Evolutionary conservation across 2,888 invertebrate species (phyloP).

Genomic region (Crocallis elinguaria): DNA sequence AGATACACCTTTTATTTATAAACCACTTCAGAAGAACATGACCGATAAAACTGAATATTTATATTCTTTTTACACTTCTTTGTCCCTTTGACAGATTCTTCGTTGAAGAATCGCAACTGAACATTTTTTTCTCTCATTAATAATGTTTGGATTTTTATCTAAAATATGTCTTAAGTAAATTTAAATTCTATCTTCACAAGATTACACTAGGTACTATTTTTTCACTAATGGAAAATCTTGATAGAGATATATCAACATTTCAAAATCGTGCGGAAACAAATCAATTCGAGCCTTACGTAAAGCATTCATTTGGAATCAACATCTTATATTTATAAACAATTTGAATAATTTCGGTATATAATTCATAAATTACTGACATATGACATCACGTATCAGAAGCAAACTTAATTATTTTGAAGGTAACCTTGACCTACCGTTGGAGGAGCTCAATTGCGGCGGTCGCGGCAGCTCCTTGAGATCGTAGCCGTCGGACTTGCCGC

Average conservation of each 20-base stretch:
- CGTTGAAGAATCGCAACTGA: conserved; percentile 18
- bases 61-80: conserved; percentile 35
- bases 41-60: conserved; percentile 45
- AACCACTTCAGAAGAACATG: conserved; percentile 46
- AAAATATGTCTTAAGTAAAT: too few relatives aligned
- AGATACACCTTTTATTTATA: conserved; percentile 51
- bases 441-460: conserved; percentile 61
- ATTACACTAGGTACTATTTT: too few relatives aligned
- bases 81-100: conserved; percentile 30
- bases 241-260: neutral
- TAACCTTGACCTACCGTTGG: conserved; percentile 66
- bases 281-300: too few relatives aligned
- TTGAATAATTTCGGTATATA: conserved; percentile 7
- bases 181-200: too few relatives aligned
- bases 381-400: conserved; percentile 42
- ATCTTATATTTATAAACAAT: conserved; percentile 3
- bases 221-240: neutral
- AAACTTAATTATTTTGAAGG: conserved; percentile 24
- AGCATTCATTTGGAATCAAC: too few relatives aligned
- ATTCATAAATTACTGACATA: conserved; percentile 18
- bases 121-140: too few relatives aligned
- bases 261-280: neutral
- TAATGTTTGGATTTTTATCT: too few relatives aligned
- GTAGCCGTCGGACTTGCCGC: conserved; percentile 57
- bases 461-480: conserved; percentile 72